A percentile compares a stretch with the other conserved stretches of the same genome.
These are phyloP conservation scores for Pachycephus smyrnensis DNA, from an alignment of 2,888 invertebrate species.

Conservation along the genomic window DNA sequence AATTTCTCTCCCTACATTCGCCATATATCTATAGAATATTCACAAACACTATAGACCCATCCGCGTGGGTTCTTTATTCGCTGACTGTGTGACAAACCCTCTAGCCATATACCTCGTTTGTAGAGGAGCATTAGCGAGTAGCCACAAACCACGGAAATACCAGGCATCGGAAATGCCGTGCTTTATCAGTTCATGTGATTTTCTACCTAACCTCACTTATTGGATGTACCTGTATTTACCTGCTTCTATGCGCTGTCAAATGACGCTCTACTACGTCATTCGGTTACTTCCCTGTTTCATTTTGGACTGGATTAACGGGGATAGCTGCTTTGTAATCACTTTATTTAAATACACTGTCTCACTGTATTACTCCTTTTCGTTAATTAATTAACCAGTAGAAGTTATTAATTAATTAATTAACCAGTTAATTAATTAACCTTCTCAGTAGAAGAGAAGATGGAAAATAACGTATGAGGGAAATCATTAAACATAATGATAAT, in stretches of 20 bases:
- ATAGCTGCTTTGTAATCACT: background rate
- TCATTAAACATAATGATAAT: background rate
- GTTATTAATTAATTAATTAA: background rate
- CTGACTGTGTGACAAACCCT: background rate
- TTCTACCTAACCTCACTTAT: background rate
- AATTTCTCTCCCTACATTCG: background rate
- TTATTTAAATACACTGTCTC: background rate
- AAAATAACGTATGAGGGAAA: too few relatives aligned
- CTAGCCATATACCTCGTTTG: background rate
- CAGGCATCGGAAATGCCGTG: conserved; percentile 17
- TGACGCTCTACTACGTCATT: background rate
- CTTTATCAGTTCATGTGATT: background rate
- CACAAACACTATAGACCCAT: background rate
- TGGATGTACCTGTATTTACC: background rate
- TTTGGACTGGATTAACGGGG: background rate
- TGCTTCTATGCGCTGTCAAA: background rate
- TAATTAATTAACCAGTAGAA: background rate
- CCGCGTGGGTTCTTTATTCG: background rate
- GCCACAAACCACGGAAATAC: conserved; percentile 29
- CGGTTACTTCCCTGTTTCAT: background rate
- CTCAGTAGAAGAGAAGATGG: background rate
- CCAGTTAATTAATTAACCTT: background rate
- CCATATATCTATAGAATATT: background rate
- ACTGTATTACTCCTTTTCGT: too few relatives aligned
- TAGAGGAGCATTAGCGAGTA: background rate